Base-by-base conservation (phyloP, 2,888 invertebrate species). In the Mamestra brassicae region DNA sequence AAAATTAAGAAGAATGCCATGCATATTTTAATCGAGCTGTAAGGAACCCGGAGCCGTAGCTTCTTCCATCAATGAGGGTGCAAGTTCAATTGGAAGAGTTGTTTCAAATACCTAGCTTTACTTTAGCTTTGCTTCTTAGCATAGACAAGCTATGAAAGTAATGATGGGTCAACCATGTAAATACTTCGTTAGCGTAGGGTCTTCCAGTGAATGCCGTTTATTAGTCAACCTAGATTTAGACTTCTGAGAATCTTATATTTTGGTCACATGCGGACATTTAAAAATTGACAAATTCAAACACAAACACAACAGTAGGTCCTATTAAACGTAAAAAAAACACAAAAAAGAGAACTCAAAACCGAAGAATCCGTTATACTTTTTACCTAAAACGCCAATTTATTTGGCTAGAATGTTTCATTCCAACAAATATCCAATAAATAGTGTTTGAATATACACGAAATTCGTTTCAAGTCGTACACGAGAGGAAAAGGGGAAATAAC, bases 401-500 rank as follows among this genome's bases (percentile, higher is more conserved):
- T 54, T 6, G 15, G 45, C 47, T 45, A 81, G 34, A 71, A 76
- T 58, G 26, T 71, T 81, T 57, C 55, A 52, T 62, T 57, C 34
- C 36, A 57, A 64, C 55, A 47, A 70, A 71, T 34, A 54, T 64
- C 36, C 52, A 42, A 62, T 64, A 81, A 80, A 81, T 77, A 72
- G 72, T 67, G 45, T 80, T 71, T 61, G 65, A 76, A 81, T 74
- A 68, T 73, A 81, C 72, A 74, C 55, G 55, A 74, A 74, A 72
- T 71, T 84, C 70, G 71, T 77, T 77, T 83, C 74, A 74, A 83
- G 63, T 45, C 62, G 65, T 61, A 55, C 45, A 60, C 50, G 50
- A 71, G 58, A 58, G 58, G 71, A 42, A 77, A 77, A 67, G 15
- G 61, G 67, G 52, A 78, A 71, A 73, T 84, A 68, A 73, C 80